Percentiles rank a stretch among this genome's conserved stretches.
These are phyloP conservation scores for Scophthalmus maximus DNA, from an alignment of 2,113 vertebrate species.

Conservation along the genomic window DNA sequence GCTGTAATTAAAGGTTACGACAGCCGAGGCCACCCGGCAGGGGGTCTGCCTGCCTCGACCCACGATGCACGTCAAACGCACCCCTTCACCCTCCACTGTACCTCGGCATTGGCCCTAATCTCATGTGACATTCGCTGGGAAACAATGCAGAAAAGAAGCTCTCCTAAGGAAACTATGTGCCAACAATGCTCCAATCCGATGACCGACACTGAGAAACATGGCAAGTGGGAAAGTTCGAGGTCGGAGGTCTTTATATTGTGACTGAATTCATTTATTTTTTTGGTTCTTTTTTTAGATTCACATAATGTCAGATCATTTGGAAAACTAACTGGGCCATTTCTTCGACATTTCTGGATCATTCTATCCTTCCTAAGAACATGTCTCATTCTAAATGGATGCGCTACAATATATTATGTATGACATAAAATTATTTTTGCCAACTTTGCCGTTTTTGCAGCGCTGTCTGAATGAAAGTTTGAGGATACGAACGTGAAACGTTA, in stretches of 20 bases:
- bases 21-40: slow-evolving; percentile 74
- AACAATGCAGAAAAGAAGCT: slow-evolving; percentile 67
- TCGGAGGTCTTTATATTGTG: neutral
- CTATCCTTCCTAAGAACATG: no score
- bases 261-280: neutral
- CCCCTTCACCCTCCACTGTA: slow-evolving; percentile 62
- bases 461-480: slow-evolving; percentile 3
- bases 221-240: neutral
- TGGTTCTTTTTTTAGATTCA: neutral
- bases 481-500: slow-evolving; percentile 29
- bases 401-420: no score
- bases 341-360: no score
- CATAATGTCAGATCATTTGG: neutral
- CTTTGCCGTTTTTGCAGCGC: neutral
- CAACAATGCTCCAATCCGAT: slow-evolving; percentile 67
- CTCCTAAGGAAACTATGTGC: slow-evolving; percentile 77
- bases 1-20: slow-evolving; percentile 79
- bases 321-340: no score
- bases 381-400: no score
- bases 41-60: slow-evolving; percentile 63
- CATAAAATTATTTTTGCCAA: neutral
- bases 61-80: slow-evolving; percentile 56
- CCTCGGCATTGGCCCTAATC: slow-evolving; percentile 66
- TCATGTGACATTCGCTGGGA: slow-evolving; percentile 67
- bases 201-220: slow-evolving; percentile 14